Evolutionary conservation across 1,140 invertebrate species (phyloP).

Genomic region (Notospermus geniculatus): DNA sequence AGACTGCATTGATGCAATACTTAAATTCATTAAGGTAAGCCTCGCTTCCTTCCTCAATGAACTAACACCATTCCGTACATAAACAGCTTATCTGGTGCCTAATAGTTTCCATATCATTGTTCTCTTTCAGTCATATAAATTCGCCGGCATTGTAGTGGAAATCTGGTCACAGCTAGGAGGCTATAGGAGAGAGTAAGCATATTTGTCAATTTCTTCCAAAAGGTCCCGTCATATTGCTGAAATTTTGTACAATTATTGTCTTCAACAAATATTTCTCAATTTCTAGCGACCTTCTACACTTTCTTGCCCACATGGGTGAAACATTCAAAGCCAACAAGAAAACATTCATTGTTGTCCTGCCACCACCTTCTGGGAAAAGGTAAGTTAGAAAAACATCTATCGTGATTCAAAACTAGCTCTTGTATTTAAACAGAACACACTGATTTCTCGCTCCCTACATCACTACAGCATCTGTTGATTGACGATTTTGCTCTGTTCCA

Average conservation of each 20-base stretch:
- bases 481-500: conserved; percentile 33
- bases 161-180: conserved; percentile 80
- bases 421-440: not conserved
- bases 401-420: not conserved
- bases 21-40: conserved; percentile 40
- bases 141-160: conserved; percentile 86
- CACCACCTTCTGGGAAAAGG: conserved; percentile 64
- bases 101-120: too few relatives aligned
- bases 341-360: conserved; percentile 77
- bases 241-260: too few relatives aligned
- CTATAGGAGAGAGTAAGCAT: conserved; percentile 62
- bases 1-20: conserved; percentile 42
- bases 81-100: conserved; percentile 1
- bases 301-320: conserved; percentile 57
- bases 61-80: not conserved
- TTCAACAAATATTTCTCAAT: too few relatives aligned
- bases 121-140: conserved; percentile 61
- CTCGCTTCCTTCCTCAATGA: not conserved
- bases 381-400: too few relatives aligned
- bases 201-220: not conserved
- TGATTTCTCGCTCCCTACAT: not conserved
- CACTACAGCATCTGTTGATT: not conserved
- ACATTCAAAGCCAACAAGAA: conserved; percentile 61
- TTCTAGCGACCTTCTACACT: conserved; percentile 53
- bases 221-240: too few relatives aligned